Evolutionary conservation across 2,113 vertebrate genomes (phyloP).

Genomic region (Podiceps cristatus): DNA sequence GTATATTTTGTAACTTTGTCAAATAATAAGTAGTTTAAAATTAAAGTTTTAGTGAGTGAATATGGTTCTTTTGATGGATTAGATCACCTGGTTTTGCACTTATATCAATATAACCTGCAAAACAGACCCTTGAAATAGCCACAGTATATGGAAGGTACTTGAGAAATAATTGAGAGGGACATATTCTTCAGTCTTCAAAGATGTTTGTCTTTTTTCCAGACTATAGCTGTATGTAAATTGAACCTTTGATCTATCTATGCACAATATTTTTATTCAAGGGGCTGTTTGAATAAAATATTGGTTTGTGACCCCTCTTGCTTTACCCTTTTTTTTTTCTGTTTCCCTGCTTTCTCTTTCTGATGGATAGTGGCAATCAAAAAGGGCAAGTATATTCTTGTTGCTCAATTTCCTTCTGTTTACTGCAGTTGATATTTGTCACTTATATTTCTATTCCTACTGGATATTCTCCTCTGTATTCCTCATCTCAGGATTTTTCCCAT

Average conservation of each 20-base stretch:
- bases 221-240: constrained; percentile 75
- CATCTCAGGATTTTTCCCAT: constrained; percentile 52
- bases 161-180: constrained; percentile 29
- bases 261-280: constrained; percentile 91
- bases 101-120: not conserved
- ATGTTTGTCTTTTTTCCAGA: constrained; percentile 74
- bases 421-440: constrained; percentile 70
- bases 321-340: constrained; percentile 86
- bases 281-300: constrained; percentile 88
- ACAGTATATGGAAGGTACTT: constrained; percentile 65
- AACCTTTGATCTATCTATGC: constrained; percentile 81
- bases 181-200: constrained; percentile 66
- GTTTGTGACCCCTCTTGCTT: constrained; percentile 84
- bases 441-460: constrained; percentile 72
- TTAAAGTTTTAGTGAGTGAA: not conserved
- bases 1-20: not conserved
- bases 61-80: constrained; percentile 14
- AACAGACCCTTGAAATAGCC: constrained; percentile 75
- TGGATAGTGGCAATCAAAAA: constrained; percentile 82
- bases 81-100: not conserved
- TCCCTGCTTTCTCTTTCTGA: constrained; percentile 85
- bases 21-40: not conserved
- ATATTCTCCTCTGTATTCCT: constrained; percentile 77
- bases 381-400: constrained; percentile 90
- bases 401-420: constrained; percentile 78